Percentiles rank a stretch among this genome's conserved stretches.
phyloP scores from a whole-genome alignment of 2,113 vertebrate species.

The Pogona vitticeps region DNA sequence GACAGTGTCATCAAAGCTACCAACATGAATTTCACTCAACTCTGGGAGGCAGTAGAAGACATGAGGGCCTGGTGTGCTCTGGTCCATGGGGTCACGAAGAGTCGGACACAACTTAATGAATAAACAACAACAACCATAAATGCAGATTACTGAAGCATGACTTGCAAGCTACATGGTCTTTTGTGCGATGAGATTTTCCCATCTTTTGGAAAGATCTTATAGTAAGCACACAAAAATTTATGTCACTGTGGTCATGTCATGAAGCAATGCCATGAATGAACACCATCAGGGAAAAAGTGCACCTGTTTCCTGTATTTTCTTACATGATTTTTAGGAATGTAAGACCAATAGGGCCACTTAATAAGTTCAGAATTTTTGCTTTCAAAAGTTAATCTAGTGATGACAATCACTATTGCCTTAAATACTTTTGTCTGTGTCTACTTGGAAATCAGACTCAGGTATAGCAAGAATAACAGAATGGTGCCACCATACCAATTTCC shows the following conservation, averaged over 20 bases:
- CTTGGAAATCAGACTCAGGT: not conserved
- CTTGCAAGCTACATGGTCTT: conserved; percentile 51
- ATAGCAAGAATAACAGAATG: not conserved
- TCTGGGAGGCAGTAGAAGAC: too few relatives aligned
- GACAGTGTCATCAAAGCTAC: too few relatives aligned
- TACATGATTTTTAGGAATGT: conserved; percentile 27
- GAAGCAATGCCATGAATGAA: conserved; percentile 60
- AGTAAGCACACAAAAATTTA: conserved; percentile 57
- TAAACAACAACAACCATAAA: conserved; percentile 54
- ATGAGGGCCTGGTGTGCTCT: too few relatives aligned
- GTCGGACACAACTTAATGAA: too few relatives aligned
- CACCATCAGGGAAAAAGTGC: conserved; percentile 55
- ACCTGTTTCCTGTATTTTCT: conserved; percentile 42
- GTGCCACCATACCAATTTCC: not conserved
- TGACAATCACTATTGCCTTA: not conserved
- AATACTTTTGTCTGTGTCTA: not conserved
- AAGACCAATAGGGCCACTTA: not conserved
- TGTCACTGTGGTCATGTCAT: conserved; percentile 65
- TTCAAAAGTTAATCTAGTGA: not conserved
- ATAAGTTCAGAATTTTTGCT: not conserved
- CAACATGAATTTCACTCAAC: too few relatives aligned
- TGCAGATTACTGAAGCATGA: conserved; percentile 54
- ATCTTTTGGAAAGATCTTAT: conserved; percentile 53
- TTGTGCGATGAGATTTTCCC: conserved; percentile 43
- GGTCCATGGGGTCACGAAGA: too few relatives aligned